Base-by-base conservation (phyloP, 2,797 vertebrate genomes). In the Danio kyathit region DNA sequence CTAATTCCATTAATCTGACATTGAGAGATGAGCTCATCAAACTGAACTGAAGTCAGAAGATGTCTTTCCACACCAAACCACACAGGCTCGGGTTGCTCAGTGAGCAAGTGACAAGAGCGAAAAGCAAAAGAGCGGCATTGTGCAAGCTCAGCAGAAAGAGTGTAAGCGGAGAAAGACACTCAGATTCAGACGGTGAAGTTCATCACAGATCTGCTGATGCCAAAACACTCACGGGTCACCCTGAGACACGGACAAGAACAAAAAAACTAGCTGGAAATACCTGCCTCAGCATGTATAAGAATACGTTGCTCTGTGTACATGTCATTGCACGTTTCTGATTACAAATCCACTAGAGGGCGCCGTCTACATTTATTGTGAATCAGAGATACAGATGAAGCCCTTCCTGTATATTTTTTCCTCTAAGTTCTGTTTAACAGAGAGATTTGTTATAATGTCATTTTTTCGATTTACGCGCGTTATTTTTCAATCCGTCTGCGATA, bases 1-100 rank as follows among this genome's bases (percentile, higher is more conserved):
- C 10, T 4, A 8, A 57, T 44, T 66, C 41, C 41, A 44, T 21
- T 5, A 63, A 75, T 40, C 38, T 52, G 60, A 52, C 51, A 66
- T 16, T 3, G 14, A 57, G 6, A 46, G 51, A 66, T 38, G 12
- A 8, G 40, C 12, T 70, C 52, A 48, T 49, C n/a, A 8, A 17
- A 57, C 43, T 5, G 40, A 64, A 64, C 43, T 44, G 44, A 88
- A 83, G 83, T 75, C 84, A 82, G 78, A 86, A 74, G 84, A 83
- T 82, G 85, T 83, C 84, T 46, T 56, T 72, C 60, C 44, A 48
- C 60, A 48, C 2, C 3, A 7, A 73, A 46, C n/a, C 60, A 1
- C 3, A 19, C 43, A 16, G 16, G 43, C 52, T 67, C 13, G 10
- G 52, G 57, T 82, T 61, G 51, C 52, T 56, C 52, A 29, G 21